Evolutionary conservation across 2,797 vertebrate genomes (phyloP), one percentile per base, ranked within the genome.

Genomic region (Sebastes nivosus): DNA sequence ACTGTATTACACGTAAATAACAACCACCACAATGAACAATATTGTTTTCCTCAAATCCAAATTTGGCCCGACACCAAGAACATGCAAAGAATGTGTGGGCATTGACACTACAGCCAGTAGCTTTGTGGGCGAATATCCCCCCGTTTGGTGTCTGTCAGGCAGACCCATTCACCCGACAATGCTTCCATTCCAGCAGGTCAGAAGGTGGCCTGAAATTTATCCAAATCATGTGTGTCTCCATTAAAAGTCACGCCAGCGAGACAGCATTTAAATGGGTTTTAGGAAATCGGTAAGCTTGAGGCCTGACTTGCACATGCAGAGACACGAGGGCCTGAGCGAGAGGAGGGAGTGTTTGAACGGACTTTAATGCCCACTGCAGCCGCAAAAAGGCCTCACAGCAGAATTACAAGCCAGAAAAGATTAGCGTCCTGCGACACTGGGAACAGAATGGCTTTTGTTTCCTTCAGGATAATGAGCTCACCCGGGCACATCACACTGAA

Each of bases 401-500:
- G 90, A 95, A 93, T 89, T 90, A 95, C 94, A 92, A 95, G 95
- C 94, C 95, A 96, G 93, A 95, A 95, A 93, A 95, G 95, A 96
- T 96, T 96, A 96, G 88, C 55, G 87, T 96, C 93, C 93, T 73
- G 90, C 91, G 75, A 88, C 80, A 81, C 84, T 76, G 88, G 77
- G 92, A 95, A 96, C 95, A 96, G 90, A 95, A 94, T 92, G 91
- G 88, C 94, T 95, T 95, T 96, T 96, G 96, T 96, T 95, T 93
- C 73, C 83, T 84, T 81, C 82, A 12, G 88, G 89, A 86, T 95
- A 95, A 96, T 95, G 93, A 96, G 95, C 92, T 93, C 91, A 83
- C 78, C 79, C 82, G 36, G 80, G 85, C 86, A 89, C 88, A 92
- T 90, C 85, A 75, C 87, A 81, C 82, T 70, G 84, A 92, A 89